A percentile compares a stretch with the other conserved stretches of the same genome.
These are phyloP conservation scores for Apotomis betuletana DNA, from an alignment of 2,888 invertebrate genomes.

Conservation along the genomic window DNA sequence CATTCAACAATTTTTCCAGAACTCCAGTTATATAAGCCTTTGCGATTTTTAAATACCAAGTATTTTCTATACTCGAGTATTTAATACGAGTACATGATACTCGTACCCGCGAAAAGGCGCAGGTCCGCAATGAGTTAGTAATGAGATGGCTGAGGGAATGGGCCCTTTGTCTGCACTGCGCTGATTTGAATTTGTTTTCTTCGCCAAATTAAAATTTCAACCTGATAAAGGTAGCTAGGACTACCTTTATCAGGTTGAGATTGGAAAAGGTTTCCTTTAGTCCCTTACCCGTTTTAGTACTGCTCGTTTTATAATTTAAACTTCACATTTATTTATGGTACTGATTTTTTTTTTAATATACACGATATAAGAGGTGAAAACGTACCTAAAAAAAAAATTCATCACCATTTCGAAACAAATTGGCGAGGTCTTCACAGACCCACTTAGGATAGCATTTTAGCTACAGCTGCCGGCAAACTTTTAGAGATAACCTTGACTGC, in stretches of 20 bases:
- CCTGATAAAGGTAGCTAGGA: slow-evolving; percentile 27
- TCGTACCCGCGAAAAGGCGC: slow-evolving; percentile 16
- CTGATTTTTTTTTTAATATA: too few species aligned
- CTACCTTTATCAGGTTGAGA: neutral
- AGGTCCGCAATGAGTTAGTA: slow-evolving; percentile 38
- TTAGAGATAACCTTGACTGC: too few species aligned
- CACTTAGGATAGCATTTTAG: too few species aligned
- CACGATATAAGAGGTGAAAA: too few species aligned
- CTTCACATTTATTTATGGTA: too few species aligned
- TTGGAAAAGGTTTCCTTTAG: neutral
- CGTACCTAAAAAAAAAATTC: too few species aligned
- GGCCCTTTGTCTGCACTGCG: slow-evolving; percentile 35
- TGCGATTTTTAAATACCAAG: neutral
- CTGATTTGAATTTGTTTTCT: slow-evolving; percentile 41
- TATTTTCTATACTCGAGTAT: slow-evolving; percentile 8
- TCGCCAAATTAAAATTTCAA: slow-evolving; percentile 38
- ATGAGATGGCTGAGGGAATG: slow-evolving; percentile 39
- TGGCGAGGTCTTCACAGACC: too few species aligned
- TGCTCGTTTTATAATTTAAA: too few species aligned
- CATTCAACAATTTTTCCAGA: too few species aligned
- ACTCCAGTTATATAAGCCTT: too few species aligned
- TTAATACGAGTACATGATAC: slow-evolving; percentile 6
- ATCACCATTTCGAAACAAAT: too few species aligned
- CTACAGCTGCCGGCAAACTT: too few species aligned
- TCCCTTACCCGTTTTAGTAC: neutral